Evolutionary conservation across 2,797 vertebrate species (phyloP), one percentile per base, ranked within the genome.

Genomic region (Bovichtus diacanthus): DNA sequence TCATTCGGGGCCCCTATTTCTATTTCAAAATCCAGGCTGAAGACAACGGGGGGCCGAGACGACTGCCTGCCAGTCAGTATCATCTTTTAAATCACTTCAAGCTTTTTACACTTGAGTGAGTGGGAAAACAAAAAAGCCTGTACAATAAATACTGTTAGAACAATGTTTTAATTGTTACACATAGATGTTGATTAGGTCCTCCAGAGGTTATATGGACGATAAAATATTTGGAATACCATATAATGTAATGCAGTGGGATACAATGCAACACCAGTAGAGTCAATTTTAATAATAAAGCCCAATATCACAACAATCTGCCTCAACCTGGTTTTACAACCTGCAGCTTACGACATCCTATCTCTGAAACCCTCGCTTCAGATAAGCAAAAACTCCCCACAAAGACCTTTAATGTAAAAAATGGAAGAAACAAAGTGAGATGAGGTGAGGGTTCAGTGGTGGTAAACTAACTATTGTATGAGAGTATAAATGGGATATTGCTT

Each of bases 1-100:
- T 36, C 9, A 5, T 2, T 0, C 18, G 25, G 2, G 5, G 9
- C 0, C 10, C 2, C 12, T 34, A 0, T 29, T 38, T 43, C 6
- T 18, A 29, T 21, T 65, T 25, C 23, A 51, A 29, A 29, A 27
- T 44, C 11, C 19, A 44, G 15, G 7, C 8, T 29, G 18, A 31
- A 31, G 56, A 23, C 2, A 10, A 19, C 15, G 23, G 18, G 3
- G 46, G 29, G 41, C 12, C 51, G 0, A 18, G n/a, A n/a, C n/a
- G n/a, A n/a, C n/a, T n/a, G n/a, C n/a, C n/a, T n/a, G n/a, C n/a
- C n/a, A n/a, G n/a, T 61, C 6, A 11, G 6, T 43, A 41, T 39
- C 21, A 34, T 47, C 3, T 18, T 7, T 19, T 58, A 39, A 18
- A 25, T 58, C 43, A 15, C 18, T 46, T 25, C 15, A 50, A 6